Percentiles rank a stretch among this genome's conserved stretches.
Conservation (phyloP, 2,797 vertebrate species). For the Eidolon dupreanum region DNA sequence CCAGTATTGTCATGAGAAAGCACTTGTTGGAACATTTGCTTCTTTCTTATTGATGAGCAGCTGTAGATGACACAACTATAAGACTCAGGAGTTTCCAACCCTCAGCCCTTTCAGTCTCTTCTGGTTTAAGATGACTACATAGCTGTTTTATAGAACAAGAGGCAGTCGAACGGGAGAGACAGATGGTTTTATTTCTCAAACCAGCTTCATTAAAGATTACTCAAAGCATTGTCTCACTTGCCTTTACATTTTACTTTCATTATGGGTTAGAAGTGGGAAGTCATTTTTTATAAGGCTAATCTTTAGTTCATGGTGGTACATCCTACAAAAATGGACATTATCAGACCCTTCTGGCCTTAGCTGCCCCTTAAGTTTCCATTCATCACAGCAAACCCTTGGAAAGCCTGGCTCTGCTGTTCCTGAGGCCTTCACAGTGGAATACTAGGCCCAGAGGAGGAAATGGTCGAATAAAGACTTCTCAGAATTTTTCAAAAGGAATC, state of each 20-base stretch:
- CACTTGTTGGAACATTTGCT: constrained; percentile 71
- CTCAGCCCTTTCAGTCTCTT: constrained; percentile 67
- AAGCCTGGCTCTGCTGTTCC: background rate
- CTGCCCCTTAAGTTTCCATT: constrained; percentile 67
- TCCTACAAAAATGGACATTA: constrained; percentile 78
- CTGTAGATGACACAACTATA: constrained; percentile 84
- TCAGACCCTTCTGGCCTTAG: constrained; percentile 47
- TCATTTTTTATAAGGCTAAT: constrained; percentile 83
- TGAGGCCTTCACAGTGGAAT: background rate
- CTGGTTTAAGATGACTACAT: constrained; percentile 85
- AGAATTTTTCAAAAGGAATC: constrained; percentile 19
- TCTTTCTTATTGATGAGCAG: constrained; percentile 77
- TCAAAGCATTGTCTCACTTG: constrained; percentile 77
- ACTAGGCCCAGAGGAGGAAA: background rate
- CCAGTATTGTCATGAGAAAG: constrained; percentile 77
- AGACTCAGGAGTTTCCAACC: constrained; percentile 71
- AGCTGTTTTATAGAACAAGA: constrained; percentile 82
- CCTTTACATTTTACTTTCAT: constrained; percentile 84
- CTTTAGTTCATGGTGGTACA: constrained; percentile 78
- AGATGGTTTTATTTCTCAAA: constrained; percentile 84
- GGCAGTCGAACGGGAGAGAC: constrained; percentile 72
- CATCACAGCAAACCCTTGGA: background rate
- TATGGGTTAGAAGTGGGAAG: constrained; percentile 83
- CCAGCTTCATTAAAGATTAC: constrained; percentile 80
- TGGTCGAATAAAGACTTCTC: background rate